Conservation (phyloP, 2,888 invertebrate species). For the Orchesellides sinensis region DNA sequence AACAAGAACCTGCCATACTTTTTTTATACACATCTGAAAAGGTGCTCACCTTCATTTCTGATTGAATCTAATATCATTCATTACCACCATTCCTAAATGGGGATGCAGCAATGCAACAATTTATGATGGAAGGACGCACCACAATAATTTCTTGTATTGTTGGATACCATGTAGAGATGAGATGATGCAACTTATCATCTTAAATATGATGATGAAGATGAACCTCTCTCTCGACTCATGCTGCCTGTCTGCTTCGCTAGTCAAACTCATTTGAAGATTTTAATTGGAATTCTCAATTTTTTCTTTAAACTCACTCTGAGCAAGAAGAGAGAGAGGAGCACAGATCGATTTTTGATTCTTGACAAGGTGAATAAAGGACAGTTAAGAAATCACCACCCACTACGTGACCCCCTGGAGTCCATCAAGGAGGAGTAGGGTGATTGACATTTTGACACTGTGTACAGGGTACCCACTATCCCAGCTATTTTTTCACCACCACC, state of each 20-base stretch:
- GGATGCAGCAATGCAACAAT: no score
- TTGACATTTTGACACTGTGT: conserved; percentile 75
- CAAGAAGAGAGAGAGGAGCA: conserved; percentile 12
- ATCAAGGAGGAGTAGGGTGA: conserved; percentile 74
- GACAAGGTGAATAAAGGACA: conserved; percentile 69
- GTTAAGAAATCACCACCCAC: conserved; percentile 74
- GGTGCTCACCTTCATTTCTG: no score
- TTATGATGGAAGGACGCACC: no score
- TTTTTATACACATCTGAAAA: no score
- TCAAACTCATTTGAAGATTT: conserved; percentile 40
- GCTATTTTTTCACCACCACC: conserved; percentile 30
- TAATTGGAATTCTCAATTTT: conserved; percentile 62
- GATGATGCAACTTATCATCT: neutral
- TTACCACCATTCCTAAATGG: no score
- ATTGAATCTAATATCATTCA: no score
- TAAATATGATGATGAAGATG: neutral
- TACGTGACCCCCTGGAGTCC: conserved; percentile 75
- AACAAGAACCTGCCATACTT: no score
- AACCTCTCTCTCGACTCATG: conserved; percentile 13
- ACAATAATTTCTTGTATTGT: no score
- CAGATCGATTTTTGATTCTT: conserved; percentile 64
- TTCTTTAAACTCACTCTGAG: conserved; percentile 4
- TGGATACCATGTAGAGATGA: no score
- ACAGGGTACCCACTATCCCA: conserved; percentile 67
- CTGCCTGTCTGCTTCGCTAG: conserved; percentile 38